Percentiles rank a stretch among this genome's conserved stretches.
phyloP scores from a whole-genome alignment of 1,140 invertebrate species.

The Potamilus streckersoni region DNA sequence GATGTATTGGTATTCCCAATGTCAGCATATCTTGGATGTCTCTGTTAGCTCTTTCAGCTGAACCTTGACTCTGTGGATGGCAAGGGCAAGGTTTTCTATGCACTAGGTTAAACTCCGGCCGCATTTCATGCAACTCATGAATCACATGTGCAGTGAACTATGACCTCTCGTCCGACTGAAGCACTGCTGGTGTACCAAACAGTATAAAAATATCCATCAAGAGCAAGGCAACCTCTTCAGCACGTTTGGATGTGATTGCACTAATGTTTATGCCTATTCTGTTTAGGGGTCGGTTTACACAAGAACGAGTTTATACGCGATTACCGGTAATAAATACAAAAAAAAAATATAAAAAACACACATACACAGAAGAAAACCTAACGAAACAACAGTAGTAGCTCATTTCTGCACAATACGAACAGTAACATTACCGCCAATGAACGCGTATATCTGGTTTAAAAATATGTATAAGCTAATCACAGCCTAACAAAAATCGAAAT shows the following conservation, averaged over 20 bases:
- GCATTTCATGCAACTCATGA: slow-evolving; percentile 34
- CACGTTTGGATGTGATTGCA: neutral
- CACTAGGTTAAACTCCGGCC: slow-evolving; percentile 36
- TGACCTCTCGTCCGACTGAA: slow-evolving; percentile 30
- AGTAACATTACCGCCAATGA: too few relatives aligned
- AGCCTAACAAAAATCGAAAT: too few relatives aligned
- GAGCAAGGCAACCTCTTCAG: slow-evolving; percentile 5
- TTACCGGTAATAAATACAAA: slow-evolving; percentile 6
- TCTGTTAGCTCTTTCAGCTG: slow-evolving; percentile 37
- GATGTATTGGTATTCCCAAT: slow-evolving; percentile 36
- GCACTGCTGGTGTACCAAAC: slow-evolving; percentile 15
- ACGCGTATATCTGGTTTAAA: too few relatives aligned
- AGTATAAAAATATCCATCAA: neutral
- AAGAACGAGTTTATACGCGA: slow-evolving; percentile 8
- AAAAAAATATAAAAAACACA: slow-evolving; percentile 13
- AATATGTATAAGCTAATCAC: too few relatives aligned
- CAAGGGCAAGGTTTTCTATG: slow-evolving; percentile 41
- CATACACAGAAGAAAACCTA: slow-evolving; percentile 14
- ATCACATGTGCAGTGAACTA: slow-evolving; percentile 40
- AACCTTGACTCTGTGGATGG: slow-evolving; percentile 45
- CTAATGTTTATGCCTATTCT: slow-evolving; percentile 17
- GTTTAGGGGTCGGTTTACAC: neutral
- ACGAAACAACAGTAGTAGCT: neutral
- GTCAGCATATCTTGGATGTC: slow-evolving; percentile 43
- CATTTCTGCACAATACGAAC: too few relatives aligned